phyloP scores from a whole-genome alignment of 2,113 vertebrate species.

The Thryonomys swinderianus region DNA sequence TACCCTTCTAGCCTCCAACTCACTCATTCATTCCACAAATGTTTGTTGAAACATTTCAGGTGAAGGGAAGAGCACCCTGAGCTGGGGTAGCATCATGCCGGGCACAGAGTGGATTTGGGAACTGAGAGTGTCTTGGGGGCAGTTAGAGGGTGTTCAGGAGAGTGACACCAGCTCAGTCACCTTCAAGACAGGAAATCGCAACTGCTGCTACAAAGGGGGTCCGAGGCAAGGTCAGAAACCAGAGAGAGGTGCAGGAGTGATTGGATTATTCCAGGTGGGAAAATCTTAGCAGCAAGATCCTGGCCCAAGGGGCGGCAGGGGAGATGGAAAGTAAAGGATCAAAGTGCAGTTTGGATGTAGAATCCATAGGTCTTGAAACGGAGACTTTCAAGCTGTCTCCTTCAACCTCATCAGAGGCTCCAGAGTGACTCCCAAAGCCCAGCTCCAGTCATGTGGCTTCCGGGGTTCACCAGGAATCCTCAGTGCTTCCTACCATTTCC shows the following conservation, averaged over 20 bases:
- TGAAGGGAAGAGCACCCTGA: not conserved
- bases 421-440: not conserved
- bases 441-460: not conserved
- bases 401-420: not conserved
- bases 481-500: not conserved
- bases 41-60: not conserved
- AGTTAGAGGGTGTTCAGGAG: not conserved
- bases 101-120: not conserved
- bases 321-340: not conserved
- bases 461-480: not conserved
- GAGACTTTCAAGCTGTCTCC: not conserved
- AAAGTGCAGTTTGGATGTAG: not conserved
- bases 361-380: not conserved
- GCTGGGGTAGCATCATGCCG: fast-evolving
- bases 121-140: not conserved
- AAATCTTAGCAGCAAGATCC: no score
- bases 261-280: not conserved
- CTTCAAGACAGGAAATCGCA: not conserved
- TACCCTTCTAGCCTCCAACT: not conserved
- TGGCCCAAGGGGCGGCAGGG: not conserved
- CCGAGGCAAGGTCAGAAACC: not conserved
- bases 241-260: not conserved
- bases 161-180: not conserved
- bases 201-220: not conserved
- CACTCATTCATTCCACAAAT: not conserved